A percentile compares a stretch with the other conserved stretches of the same genome.
Conservation (phyloP, 2,888 invertebrate genomes). For the Holacanthella duospinosa region DNA sequence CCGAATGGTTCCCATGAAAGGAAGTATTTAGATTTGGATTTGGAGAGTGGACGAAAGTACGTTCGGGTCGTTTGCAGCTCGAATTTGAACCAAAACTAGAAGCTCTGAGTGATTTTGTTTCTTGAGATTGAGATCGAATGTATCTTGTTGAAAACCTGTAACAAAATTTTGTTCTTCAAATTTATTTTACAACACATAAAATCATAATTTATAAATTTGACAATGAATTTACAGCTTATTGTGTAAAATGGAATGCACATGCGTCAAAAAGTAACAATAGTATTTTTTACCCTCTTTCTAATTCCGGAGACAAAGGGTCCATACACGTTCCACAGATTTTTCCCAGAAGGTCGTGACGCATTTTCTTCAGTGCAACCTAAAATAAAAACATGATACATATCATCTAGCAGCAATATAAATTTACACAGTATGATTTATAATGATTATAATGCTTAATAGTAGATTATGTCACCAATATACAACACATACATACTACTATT, state of each 20-base stretch:
- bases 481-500: no score
- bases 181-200: no score
- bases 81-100: slow-evolving; percentile 33
- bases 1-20: no score
- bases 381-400: slow-evolving; percentile 7
- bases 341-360: slow-evolving; percentile 29
- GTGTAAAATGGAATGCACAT: no score
- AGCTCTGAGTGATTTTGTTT: slow-evolving; percentile 32
- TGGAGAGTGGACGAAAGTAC: neutral
- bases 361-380: slow-evolving; percentile 34
- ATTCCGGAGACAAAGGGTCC: slow-evolving; percentile 15
- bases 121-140: slow-evolving; percentile 15
- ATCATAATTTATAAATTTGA: no score
- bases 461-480: no score
- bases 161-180: no score
- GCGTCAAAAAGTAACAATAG: no score
- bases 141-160: slow-evolving; percentile 11
- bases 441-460: no score
- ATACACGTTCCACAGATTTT: slow-evolving; percentile 27
- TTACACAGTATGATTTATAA: no score
- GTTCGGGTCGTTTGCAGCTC: slow-evolving; percentile 11
- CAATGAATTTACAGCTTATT: no score
- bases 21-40: no score
- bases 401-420: neutral
- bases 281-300: slow-evolving; percentile 18